phyloP scores from a whole-genome alignment of 1,140 invertebrate species.

The Cataglyphis hispanica region DNA sequence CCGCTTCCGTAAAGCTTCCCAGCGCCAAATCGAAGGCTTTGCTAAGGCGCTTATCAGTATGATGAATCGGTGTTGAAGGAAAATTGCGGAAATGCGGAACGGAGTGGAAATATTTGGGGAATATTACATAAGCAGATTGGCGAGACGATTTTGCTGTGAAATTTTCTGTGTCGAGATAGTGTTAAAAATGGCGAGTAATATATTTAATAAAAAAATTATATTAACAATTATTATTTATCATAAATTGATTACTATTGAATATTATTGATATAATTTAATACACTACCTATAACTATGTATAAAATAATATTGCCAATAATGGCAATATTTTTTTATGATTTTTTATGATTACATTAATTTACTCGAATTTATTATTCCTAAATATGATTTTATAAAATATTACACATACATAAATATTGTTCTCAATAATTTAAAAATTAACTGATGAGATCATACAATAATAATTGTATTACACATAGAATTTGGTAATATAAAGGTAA shows the following conservation, averaged over 20 bases:
- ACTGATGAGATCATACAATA: neutral
- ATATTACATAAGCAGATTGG: neutral
- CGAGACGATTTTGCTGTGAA: neutral
- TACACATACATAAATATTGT: neutral
- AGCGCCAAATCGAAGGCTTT: slow-evolving; percentile 11
- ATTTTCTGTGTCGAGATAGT: neutral
- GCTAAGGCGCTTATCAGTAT: slow-evolving; percentile 50
- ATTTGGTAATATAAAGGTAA: neutral
- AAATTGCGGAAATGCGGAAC: slow-evolving; percentile 20
- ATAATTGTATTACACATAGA: neutral
- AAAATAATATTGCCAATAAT: neutral
- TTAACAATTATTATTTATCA: neutral
- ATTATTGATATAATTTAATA: neutral
- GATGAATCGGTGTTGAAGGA: slow-evolving; percentile 2
- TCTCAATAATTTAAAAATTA: neutral
- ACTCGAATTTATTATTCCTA: neutral
- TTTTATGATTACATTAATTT: neutral
- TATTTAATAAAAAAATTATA: neutral
- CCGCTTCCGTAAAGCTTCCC: neutral
- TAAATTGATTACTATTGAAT: neutral
- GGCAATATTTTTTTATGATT: neutral
- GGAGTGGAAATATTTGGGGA: slow-evolving; percentile 10
- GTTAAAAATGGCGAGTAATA: neutral
- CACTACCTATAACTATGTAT: neutral
- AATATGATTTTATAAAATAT: neutral